Percentiles rank a stretch among this genome's conserved stretches.
phyloP scores from a whole-genome alignment of 1,140 invertebrate species.

The Riptortus pedestris region DNA sequence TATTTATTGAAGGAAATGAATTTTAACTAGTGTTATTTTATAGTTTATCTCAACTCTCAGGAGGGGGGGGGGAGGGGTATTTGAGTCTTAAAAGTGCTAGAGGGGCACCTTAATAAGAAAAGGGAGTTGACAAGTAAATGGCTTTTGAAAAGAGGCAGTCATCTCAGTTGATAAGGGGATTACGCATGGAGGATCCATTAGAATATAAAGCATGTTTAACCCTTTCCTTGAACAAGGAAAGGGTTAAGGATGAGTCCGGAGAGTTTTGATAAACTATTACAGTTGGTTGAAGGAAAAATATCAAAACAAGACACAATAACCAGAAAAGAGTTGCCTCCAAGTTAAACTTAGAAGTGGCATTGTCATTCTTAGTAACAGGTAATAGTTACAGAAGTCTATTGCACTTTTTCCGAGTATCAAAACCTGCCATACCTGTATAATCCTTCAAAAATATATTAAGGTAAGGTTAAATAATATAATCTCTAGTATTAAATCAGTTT shows the following conservation, averaged over 20 bases:
- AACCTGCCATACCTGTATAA: not conserved
- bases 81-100: constrained; percentile 29
- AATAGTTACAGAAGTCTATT: not conserved
- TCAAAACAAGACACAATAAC: not conserved
- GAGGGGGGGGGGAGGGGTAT: too few relatives aligned
- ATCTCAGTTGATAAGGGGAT: not conserved
- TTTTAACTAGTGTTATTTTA: too few relatives aligned
- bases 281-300: not conserved
- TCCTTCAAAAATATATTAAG: too few relatives aligned
- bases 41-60: too few relatives aligned
- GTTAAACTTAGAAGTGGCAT: not conserved
- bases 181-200: not conserved
- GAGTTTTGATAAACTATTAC: not conserved
- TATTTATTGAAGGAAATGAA: too few relatives aligned
- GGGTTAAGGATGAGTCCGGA: not conserved
- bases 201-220: constrained; percentile 1
- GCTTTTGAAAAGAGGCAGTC: constrained; percentile 1
- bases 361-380: not conserved
- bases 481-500: too few relatives aligned
- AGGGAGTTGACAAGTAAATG: not conserved
- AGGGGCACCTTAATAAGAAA: not conserved
- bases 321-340: not conserved
- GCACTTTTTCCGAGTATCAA: not conserved
- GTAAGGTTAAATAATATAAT: too few relatives aligned
- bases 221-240: too few relatives aligned